Evolutionary conservation across 2,888 invertebrate species (phyloP).

Genomic region (Hecatera dysodea): DNA sequence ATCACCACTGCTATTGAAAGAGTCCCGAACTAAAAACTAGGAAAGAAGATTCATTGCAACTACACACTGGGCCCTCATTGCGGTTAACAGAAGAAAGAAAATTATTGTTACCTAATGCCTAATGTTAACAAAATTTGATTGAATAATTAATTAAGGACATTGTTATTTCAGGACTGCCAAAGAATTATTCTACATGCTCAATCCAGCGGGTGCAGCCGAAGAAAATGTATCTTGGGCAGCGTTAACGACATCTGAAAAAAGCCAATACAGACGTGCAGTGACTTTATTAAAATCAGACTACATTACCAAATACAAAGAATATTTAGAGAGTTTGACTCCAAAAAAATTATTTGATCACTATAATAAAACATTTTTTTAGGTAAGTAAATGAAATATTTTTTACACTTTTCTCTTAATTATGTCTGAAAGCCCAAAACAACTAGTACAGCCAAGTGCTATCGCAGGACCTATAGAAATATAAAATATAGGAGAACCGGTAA

Average conservation of each 20-base stretch:
- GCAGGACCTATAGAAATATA: too few relatives aligned
- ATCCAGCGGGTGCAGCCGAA: conserved; percentile 60
- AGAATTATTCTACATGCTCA: conserved; percentile 78
- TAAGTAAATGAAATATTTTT: too few relatives aligned
- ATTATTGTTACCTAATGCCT: too few relatives aligned
- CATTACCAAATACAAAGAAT: conserved; percentile 78
- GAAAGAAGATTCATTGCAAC: too few relatives aligned
- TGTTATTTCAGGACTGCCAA: conserved; percentile 74
- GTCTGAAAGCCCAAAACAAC: too few relatives aligned
- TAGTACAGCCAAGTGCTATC: too few relatives aligned
- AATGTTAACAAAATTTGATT: background rate
- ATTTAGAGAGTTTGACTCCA: conserved; percentile 79
- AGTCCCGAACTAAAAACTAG: too few relatives aligned
- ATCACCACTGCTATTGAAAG: too few relatives aligned
- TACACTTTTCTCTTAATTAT: too few relatives aligned
- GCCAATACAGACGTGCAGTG: conserved; percentile 75
- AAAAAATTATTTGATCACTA: conserved; percentile 79
- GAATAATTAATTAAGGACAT: background rate
- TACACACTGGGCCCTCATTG: too few relatives aligned
- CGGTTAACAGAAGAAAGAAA: too few relatives aligned
- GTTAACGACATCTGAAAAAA: conserved; percentile 72
- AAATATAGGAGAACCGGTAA: too few relatives aligned
- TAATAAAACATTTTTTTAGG: conserved; percentile 65
- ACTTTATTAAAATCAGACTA: conserved; percentile 79
- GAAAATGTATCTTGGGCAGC: conserved; percentile 68